phyloP scores from a whole-genome alignment of 2,113 vertebrate genomes.

The Dicerorhinus sumatrensis region DNA sequence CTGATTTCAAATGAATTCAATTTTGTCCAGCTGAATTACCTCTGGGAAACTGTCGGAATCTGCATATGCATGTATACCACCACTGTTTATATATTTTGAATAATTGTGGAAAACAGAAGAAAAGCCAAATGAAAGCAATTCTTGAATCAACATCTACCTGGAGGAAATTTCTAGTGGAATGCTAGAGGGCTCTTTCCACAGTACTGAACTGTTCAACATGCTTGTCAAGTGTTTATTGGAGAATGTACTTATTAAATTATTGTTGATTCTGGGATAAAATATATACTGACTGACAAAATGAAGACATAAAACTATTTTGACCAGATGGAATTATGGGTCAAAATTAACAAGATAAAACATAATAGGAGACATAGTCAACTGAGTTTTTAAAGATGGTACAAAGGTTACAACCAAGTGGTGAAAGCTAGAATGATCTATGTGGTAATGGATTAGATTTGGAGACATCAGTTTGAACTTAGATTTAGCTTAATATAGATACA shows the following conservation, averaged over 20 bases:
- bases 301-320: slow-evolving; percentile 12
- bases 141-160: neutral
- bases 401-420: neutral
- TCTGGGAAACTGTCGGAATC: neutral
- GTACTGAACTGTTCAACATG: neutral
- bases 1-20: neutral
- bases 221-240: slow-evolving; percentile 36
- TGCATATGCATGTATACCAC: neutral
- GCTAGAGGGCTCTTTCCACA: neutral
- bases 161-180: slow-evolving; percentile 26
- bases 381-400: neutral
- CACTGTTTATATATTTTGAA: slow-evolving; percentile 13
- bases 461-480: neutral
- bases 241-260: neutral
- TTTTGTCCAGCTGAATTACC: neutral
- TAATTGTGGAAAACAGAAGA: neutral
- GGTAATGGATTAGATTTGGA: neutral
- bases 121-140: slow-evolving; percentile 19
- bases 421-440: slow-evolving; percentile 36
- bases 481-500: neutral
- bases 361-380: neutral
- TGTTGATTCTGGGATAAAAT: slow-evolving; percentile 7
- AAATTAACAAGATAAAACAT: slow-evolving; percentile 11
- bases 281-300: slow-evolving; percentile 11
- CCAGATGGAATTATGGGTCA: neutral